Evolutionary conservation across 2,113 vertebrate genomes (phyloP), one percentile per base, ranked within the genome.

Genomic region (Rhea americana): DNA sequence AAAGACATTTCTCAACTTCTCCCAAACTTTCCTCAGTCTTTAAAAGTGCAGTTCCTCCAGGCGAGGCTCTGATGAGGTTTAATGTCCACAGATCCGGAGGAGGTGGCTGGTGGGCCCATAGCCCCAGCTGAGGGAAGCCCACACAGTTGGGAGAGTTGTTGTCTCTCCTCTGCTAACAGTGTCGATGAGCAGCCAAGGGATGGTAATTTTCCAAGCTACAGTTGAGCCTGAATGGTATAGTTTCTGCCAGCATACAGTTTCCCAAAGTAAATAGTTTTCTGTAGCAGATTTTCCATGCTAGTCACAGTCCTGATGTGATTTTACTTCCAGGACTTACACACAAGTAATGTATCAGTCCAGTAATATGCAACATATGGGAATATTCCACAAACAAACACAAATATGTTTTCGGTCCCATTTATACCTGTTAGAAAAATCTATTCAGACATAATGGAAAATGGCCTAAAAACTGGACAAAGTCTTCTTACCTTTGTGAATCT

Each of bases 251-350:
- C 55, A 6, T 32, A 37, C 30, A 28, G 0, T 50, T 59, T 74
- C 90, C 55, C 59, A 85, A 83, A 83, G 47, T 41, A 88, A 77
- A 77, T 39, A 71, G 68, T 71, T 91, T 83, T 80, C 16, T 87
- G 67, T 62, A 72, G 37, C 21, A 37, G 55, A 70, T 82, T 87
- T 89, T 95, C 43, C 32, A 35, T 80, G 37, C 72, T 82, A 45
- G 45, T 72, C 82, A 68, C 53, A 91, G 39, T 65, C 58, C 32
- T 16, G 14, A 51, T 79, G 67, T 0, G 0, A 50, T 89, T 85
- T 85, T 82, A 16, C 26, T 85, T 75, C 39, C 15, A 72, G 74
- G 5, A 62, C 26, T 80, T 76, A 19, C 0, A 39, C 37, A n/a
- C 16, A 32, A 82, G 47, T 39, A 82, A 37, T 87, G 82, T 87